Conservation (phyloP, 2,797 vertebrate species). For the Scleropages formosus region DNA sequence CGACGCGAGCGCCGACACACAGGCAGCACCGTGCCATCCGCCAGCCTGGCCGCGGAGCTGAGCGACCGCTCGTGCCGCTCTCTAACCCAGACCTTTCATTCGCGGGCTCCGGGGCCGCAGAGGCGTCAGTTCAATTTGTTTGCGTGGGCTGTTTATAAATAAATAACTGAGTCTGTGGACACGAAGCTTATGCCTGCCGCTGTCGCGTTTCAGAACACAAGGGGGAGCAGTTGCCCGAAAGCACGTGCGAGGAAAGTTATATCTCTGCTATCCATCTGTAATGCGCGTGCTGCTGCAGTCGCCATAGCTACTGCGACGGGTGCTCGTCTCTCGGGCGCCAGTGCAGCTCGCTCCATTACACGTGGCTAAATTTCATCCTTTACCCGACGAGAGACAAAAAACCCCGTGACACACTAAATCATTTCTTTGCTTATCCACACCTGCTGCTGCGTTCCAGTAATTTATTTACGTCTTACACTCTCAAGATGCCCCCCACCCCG, state of each 20-base stretch:
- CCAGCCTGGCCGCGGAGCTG: not conserved
- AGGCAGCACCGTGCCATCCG: not conserved
- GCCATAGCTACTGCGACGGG: conserved; percentile 60
- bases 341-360: conserved; percentile 56
- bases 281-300: conserved; percentile 49
- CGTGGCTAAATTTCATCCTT: conserved; percentile 56
- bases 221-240: conserved; percentile 29
- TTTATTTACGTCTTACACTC: conserved; percentile 17
- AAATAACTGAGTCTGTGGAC: not conserved
- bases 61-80: not conserved
- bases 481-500: conserved; percentile 30
- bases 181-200: not conserved
- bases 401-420: conserved; percentile 38
- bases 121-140: not conserved
- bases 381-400: conserved; percentile 58
- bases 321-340: conserved; percentile 39
- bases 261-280: conserved; percentile 9
- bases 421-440: conserved; percentile 33
- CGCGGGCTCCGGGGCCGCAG: not conserved
- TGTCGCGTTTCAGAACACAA: conserved; percentile 18
- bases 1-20: not conserved
- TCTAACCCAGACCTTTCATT: not conserved
- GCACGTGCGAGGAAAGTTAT: not conserved
- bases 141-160: not conserved
- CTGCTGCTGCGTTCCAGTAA: conserved; percentile 34